These are phyloP conservation scores for Diadema setosum DNA, from an alignment of 35 echinoderm and acorn worm genomes.

Conservation along the genomic window DNA sequence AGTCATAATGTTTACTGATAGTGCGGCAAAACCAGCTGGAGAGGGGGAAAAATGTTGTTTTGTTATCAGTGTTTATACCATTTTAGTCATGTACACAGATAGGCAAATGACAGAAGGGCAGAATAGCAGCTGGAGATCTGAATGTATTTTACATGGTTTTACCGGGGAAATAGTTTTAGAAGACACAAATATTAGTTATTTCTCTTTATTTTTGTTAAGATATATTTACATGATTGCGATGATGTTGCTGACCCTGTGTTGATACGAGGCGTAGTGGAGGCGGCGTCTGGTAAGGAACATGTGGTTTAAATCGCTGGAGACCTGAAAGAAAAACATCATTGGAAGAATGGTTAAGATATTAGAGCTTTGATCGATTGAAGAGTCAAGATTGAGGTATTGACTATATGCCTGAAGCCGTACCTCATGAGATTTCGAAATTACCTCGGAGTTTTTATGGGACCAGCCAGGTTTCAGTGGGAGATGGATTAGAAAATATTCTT, in stretches of 20 bases:
- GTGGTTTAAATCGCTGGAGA: constrained; percentile 6
- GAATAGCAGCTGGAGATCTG: not conserved
- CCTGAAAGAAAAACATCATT: not conserved
- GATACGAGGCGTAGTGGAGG: constrained; percentile 16
- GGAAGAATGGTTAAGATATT: not conserved
- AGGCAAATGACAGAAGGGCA: not conserved
- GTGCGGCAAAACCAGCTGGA: too few relatives aligned
- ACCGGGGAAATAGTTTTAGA: not conserved
- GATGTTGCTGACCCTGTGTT: constrained; percentile 48
- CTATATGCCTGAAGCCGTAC: not conserved
- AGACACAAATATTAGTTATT: not conserved
- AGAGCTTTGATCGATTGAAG: not conserved
- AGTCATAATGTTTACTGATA: too few relatives aligned
- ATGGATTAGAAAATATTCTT: not conserved
- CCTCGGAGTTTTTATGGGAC: not conserved
- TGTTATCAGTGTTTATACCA: not conserved
- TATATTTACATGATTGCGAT: constrained; percentile 37
- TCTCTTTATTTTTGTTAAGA: not conserved
- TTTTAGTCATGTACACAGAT: not conserved
- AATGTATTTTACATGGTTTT: not conserved
- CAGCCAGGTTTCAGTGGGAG: not conserved
- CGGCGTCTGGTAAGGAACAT: constrained; percentile 43
- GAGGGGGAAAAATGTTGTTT: too few relatives aligned
- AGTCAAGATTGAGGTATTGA: not conserved
- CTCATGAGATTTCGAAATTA: not conserved